These are phyloP conservation scores for Acleris literana DNA, from an alignment of 2,888 invertebrate species.

Conservation along the genomic window DNA sequence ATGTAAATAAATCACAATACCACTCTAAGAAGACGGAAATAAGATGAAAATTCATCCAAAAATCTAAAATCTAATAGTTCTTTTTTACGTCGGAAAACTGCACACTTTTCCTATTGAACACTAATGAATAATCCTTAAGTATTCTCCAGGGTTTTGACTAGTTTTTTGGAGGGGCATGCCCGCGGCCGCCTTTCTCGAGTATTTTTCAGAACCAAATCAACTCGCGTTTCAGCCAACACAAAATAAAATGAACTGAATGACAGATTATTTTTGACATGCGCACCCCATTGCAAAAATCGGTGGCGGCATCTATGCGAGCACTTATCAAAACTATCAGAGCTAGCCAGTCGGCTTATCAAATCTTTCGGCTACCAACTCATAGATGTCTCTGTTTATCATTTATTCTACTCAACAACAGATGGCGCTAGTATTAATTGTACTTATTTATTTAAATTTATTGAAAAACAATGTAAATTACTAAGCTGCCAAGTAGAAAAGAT, in stretches of 20 bases:
- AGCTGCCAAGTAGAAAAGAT: no score
- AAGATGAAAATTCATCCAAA: slow-evolving; percentile 56
- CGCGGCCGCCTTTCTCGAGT: slow-evolving; percentile 59
- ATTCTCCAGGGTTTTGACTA: slow-evolving; percentile 31
- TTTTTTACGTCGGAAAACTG: slow-evolving; percentile 17
- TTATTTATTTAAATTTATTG: no score
- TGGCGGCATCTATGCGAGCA: slow-evolving; percentile 53
- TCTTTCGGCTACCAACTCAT: slow-evolving; percentile 41
- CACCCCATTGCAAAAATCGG: slow-evolving; percentile 54
- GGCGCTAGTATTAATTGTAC: slow-evolving; percentile 29
- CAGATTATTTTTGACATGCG: slow-evolving; percentile 80
- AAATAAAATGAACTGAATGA: slow-evolving; percentile 75
- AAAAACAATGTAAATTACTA: no score
- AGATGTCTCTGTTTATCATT: slow-evolving; percentile 46
- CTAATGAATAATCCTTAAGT: slow-evolving; percentile 50
- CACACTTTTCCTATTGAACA: slow-evolving; percentile 50
- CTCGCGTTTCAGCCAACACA: slow-evolving; percentile 70
- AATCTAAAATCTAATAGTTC: slow-evolving; percentile 29
- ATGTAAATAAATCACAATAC: slow-evolving; percentile 54
- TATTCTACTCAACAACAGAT: slow-evolving; percentile 48
- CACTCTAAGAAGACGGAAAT: slow-evolving; percentile 56
- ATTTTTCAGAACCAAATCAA: slow-evolving; percentile 65
- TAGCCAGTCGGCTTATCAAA: neutral
- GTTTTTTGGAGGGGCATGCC: slow-evolving; percentile 53
- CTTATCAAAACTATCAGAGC: neutral